Evolutionary conservation across 2,113 vertebrate genomes (phyloP).

Genomic region (Lepidothrix coronata): DNA sequence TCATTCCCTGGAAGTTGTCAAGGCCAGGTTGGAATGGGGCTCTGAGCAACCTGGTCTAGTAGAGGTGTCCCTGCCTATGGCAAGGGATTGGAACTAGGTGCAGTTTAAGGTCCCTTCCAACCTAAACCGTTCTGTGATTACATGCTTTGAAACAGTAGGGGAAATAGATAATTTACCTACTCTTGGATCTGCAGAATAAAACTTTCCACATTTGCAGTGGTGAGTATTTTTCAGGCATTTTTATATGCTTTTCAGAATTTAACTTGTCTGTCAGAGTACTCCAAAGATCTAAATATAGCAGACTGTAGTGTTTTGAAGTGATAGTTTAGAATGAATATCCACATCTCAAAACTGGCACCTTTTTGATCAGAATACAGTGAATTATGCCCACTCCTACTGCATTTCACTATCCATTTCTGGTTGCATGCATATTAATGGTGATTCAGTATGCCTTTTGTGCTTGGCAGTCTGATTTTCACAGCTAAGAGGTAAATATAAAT

Average conservation of each 20-base stretch:
- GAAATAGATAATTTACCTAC: neutral
- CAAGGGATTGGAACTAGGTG: neutral
- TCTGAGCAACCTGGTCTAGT: neutral
- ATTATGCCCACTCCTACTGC: neutral
- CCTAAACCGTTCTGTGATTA: neutral
- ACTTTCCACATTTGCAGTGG: neutral
- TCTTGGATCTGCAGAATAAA: neutral
- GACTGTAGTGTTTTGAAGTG: slow-evolving; percentile 5
- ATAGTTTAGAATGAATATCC: slow-evolving; percentile 14
- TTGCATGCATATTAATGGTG: slow-evolving; percentile 16
- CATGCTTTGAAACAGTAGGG: neutral
- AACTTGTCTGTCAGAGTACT: neutral
- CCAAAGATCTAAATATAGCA: slow-evolving; percentile 12
- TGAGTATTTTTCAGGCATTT: neutral
- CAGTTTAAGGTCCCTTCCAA: neutral
- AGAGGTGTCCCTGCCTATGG: neutral
- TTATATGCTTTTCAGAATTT: neutral
- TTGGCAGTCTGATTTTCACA: slow-evolving; percentile 19
- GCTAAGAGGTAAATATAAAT: slow-evolving; percentile 27
- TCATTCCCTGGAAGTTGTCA: neutral
- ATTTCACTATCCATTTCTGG: neutral
- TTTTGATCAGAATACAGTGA: slow-evolving; percentile 22
- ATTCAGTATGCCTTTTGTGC: slow-evolving; percentile 29
- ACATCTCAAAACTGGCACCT: slow-evolving; percentile 26
- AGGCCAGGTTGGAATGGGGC: neutral